Base-by-base conservation (phyloP, 2,888 invertebrate genomes). In the Atethmia centrago region DNA sequence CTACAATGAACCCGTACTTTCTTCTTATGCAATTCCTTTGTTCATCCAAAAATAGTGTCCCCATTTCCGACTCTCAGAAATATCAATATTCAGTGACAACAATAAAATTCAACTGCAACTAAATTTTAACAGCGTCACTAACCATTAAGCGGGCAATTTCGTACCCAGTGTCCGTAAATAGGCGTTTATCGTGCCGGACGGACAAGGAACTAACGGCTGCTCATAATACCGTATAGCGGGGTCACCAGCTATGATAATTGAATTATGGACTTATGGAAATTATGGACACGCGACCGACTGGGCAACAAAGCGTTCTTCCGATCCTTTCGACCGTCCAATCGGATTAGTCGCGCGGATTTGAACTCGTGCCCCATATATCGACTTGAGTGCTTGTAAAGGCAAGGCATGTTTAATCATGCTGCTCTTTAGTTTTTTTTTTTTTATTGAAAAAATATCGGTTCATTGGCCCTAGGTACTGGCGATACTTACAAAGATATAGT, bases 291-390 rank as follows among this genome's bases (percentile, higher is more conserved):
- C 92, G 91, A 92, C 87, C 88, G 90, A 88, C 88, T 90, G 90
- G 79, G 85, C 88, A 85, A 92, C 92, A 93, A 93, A 94, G 93
- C 90, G 90, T 88, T 92, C 89, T 88, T 89, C 85, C 84, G 88
- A 89, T 88, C 92, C 93, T 90, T 90, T 91, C 87, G 87, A 83
- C 87, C 88, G 88, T 73, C 86, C 94, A 94, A 95, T 95, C 92
- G 92, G 92, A 95, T 95, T 95, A 95, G 89, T 93, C 89, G 87
- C 92, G 91, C 91, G 91, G 93, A 92, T 93, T 91, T 94, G 91
- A 93, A 90, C 93, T 88, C 87, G 80, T 92, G 93, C 90, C 93
- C 94, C 90, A 91, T 89, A 92, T 93, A 85, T 83, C 72, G 75
- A 63, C 78, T 83, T 70, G 59, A 66, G 40, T 51, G 74, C 64